These are phyloP conservation scores for Riparia riparia DNA, from an alignment of 2,113 vertebrate genomes.

Conservation along the genomic window DNA sequence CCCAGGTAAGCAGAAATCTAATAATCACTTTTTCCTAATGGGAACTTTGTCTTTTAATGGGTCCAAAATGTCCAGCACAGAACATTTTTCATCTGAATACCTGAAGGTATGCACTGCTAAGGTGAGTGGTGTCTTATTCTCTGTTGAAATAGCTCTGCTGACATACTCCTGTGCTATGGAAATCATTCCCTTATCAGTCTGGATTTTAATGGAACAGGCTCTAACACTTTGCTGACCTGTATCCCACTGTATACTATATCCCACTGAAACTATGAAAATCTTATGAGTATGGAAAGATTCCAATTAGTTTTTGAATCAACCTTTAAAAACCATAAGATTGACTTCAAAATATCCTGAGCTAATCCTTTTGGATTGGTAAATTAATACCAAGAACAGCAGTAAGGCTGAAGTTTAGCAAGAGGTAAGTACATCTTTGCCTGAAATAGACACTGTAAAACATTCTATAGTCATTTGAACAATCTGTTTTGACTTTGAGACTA, in stretches of 20 bases:
- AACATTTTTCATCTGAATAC: neutral
- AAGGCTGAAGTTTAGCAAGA: neutral
- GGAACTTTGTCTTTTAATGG: neutral
- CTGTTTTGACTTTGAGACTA: neutral
- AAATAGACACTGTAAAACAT: neutral
- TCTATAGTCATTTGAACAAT: neutral
- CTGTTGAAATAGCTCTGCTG: neutral
- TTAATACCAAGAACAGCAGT: neutral
- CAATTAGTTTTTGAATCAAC: neutral
- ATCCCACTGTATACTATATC: neutral
- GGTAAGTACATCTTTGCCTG: neutral
- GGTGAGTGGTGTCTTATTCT: neutral
- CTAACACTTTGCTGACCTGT: neutral
- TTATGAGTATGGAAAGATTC: neutral
- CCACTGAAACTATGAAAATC: neutral
- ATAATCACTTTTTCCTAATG: neutral
- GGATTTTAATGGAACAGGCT: neutral
- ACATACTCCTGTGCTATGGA: neutral
- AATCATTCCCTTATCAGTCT: neutral
- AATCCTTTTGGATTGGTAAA: neutral
- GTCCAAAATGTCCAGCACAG: rapidly evolving
- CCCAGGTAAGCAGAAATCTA: neutral
- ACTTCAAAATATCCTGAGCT: neutral
- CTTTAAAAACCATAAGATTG: neutral
- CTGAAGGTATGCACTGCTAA: neutral